Evolutionary conservation across 2,113 vertebrate species (phyloP), one percentile per base, ranked within the genome.

Genomic region (Monopterus albus): DNA sequence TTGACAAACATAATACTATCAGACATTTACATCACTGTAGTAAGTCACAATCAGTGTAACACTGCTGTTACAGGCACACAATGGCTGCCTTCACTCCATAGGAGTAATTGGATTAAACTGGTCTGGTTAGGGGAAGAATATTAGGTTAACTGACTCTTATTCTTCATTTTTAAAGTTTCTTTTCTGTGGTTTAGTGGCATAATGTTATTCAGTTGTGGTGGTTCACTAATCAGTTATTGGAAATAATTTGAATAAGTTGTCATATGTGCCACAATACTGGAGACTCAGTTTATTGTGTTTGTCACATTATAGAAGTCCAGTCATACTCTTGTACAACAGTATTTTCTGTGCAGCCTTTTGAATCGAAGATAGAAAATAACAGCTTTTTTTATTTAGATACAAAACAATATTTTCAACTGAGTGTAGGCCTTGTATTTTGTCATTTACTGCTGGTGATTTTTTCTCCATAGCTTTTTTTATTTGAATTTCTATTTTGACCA

Each of bases 1-100:
- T 88, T 82, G 65, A 78, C 75, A 59, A 38, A 75, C 59, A 75
- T 61, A 78, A 77, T 69, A 13, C 77, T 52, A 77, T 39, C 6
- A 29, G 58, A 79, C 72, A 52, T 72, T 43, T 40, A 58, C 51
- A 72, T 60, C 26, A 20, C 42, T n/a, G 52, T 15, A 56, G 28
- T 12, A 21, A 59, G 61, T 69, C 35, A 17, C 20, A 20, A 35
- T 57, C 40, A 28, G 14, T 28, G 33, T 17, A 33, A 31, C 45
- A 12, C 47, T 47, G 53, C 15, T 59, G 35, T 20, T 33, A 49
- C 42, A 35, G 0, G 14, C 28, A 23, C 67, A 81, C 65, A 75
- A 42, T 33, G 23, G 3, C 51, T 47, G 50, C 59, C 55, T 38
- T 42, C 61, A 38, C 14, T 42, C 28, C 6, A 0, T 0, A 5